Conservation (phyloP, 2,888 invertebrate species). For the Nasonovia ribisnigri region DNA sequence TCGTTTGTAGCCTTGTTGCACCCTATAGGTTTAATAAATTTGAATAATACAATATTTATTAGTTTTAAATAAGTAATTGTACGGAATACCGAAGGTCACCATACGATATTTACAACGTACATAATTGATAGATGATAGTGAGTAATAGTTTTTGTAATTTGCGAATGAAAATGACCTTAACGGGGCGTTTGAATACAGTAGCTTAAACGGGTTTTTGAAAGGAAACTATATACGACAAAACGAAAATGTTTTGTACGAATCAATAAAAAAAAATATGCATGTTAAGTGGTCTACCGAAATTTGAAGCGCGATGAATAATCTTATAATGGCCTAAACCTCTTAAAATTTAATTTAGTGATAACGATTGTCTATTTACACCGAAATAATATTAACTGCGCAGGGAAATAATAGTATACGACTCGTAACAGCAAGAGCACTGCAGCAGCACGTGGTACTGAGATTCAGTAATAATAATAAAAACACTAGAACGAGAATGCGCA, state of each 20-base stretch:
- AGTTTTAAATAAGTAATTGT: constrained; percentile 7
- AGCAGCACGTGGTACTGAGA: constrained; percentile 35
- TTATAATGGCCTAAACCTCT: neutral
- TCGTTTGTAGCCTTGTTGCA: neutral
- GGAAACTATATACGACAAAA: neutral
- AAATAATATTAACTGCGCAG: neutral
- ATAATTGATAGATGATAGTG: neutral
- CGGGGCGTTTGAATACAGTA: neutral
- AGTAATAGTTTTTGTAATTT: neutral
- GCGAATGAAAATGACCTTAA: constrained; percentile 27
- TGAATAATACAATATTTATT: neutral
- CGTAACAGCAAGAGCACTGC: neutral
- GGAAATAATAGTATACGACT: neutral
- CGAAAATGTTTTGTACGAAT: neutral
- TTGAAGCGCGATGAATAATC: neutral
- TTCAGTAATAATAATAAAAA: constrained; percentile 23
- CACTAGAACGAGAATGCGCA: constrained; percentile 23
- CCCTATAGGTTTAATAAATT: neutral
- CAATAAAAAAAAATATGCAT: neutral
- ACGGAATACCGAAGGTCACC: neutral
- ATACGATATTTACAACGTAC: neutral
- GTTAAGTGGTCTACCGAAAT: neutral
- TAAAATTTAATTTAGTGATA: neutral
- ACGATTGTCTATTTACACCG: neutral
- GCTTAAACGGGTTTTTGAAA: constrained; percentile 3